Conservation (phyloP, 1,140 invertebrate genomes). For the Limonius californicus region DNA sequence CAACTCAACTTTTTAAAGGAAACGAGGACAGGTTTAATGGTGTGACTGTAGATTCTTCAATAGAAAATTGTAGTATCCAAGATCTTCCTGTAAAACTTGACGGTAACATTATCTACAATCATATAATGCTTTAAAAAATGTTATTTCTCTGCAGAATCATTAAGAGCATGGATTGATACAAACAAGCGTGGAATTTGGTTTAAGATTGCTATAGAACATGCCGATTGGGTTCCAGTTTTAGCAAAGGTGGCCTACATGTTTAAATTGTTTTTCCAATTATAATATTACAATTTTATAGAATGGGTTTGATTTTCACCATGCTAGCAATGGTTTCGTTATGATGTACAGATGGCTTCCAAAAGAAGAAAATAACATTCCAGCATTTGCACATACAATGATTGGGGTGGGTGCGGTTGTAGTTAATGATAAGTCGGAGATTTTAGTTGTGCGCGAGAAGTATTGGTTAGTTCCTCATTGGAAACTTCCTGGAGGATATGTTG, state of each 20-base stretch:
- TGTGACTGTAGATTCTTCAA: conserved; percentile 60
- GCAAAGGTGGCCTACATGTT: conserved; percentile 57
- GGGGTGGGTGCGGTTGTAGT: conserved; percentile 86
- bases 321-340: conserved; percentile 70
- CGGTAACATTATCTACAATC: conserved; percentile 49
- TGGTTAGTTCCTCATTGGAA: conserved; percentile 65
- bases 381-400: conserved; percentile 79
- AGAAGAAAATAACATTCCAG: conserved; percentile 68
- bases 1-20: conserved; percentile 51
- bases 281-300: conserved; percentile 51
- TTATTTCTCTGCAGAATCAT: conserved; percentile 56
- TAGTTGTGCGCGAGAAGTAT: conserved; percentile 77
- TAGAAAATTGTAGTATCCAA: conserved; percentile 52
- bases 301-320: conserved; percentile 86
- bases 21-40: conserved; percentile 64
- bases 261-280: conserved; percentile 16
- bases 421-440: conserved; percentile 68
- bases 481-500: conserved; percentile 86
- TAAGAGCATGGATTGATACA: conserved; percentile 63
- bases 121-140: background rate
- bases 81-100: conserved; percentile 54
- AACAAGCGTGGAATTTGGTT: conserved; percentile 80
- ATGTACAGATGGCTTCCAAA: conserved; percentile 76
- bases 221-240: conserved; percentile 73
- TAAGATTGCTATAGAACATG: conserved; percentile 64